These are phyloP conservation scores for Chrysolina oricalcia DNA, from an alignment of 2,888 invertebrate genomes.

Conservation along the genomic window DNA sequence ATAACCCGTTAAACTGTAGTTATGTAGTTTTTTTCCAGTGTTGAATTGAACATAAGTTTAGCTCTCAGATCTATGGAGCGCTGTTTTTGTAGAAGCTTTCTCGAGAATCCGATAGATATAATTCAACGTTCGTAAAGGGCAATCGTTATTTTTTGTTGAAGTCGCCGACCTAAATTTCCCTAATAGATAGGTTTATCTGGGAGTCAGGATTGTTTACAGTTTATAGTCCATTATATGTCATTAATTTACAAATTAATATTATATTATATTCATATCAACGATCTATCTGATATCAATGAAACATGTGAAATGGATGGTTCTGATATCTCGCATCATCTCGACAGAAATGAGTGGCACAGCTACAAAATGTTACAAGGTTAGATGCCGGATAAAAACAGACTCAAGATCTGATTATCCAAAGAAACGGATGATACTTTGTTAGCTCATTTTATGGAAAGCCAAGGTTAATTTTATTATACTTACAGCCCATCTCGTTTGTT, in stretches of 20 bases:
- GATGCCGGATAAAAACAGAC: slow-evolving; percentile 52
- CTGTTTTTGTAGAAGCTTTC: background rate
- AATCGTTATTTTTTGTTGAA: background rate
- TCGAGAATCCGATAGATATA: background rate
- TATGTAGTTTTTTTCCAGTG: too few species aligned
- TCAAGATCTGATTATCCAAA: slow-evolving; percentile 58
- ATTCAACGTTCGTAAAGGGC: background rate
- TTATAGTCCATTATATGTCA: too few species aligned
- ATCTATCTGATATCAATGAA: background rate
- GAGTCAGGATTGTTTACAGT: too few species aligned
- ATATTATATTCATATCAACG: too few species aligned
- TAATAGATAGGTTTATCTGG: too few species aligned
- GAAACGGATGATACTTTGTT: slow-evolving; percentile 60
- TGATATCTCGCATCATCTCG: slow-evolving; percentile 18
- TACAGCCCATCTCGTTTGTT: slow-evolving; percentile 57
- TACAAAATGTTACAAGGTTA: slow-evolving; percentile 58
- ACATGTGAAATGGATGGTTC: background rate
- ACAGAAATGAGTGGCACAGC: slow-evolving; percentile 18
- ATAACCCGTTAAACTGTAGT: too few species aligned
- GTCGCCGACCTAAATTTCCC: background rate
- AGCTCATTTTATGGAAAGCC: slow-evolving; percentile 59
- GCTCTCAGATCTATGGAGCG: background rate
- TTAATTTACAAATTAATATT: background rate
- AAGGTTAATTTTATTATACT: slow-evolving; percentile 62
- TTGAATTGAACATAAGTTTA: background rate